A percentile compares a stretch with the other conserved stretches of the same genome.
Evolutionary conservation across 2,797 vertebrate genomes (phyloP).

Genomic region (Enteromius anoplus): DNA sequence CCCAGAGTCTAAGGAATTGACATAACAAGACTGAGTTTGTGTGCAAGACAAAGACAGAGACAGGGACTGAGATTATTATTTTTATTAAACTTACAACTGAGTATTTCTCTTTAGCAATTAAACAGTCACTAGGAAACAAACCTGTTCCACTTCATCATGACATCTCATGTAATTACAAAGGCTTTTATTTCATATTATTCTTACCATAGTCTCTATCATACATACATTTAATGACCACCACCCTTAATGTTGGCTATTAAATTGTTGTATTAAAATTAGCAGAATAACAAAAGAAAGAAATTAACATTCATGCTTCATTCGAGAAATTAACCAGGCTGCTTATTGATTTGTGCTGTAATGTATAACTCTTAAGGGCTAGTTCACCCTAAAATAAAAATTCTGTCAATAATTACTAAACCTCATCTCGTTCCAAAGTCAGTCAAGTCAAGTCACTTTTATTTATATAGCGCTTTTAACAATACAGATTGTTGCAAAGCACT

Average conservation of each 20-base stretch:
- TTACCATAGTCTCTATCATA: neutral
- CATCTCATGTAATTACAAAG: constrained; percentile 25
- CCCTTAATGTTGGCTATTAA: constrained; percentile 9
- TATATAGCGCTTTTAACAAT: too few relatives aligned
- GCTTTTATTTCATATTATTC: constrained; percentile 19
- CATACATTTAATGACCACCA: constrained; percentile 22
- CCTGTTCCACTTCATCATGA: constrained; percentile 22
- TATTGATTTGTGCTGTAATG: neutral
- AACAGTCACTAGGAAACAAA: constrained; percentile 26
- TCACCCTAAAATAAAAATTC: too few relatives aligned
- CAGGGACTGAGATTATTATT: neutral
- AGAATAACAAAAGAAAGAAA: neutral
- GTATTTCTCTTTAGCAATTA: neutral
- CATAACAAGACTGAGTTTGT: neutral
- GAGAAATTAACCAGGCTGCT: neutral
- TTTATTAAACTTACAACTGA: neutral
- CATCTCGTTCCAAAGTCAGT: too few relatives aligned
- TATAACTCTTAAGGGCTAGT: neutral
- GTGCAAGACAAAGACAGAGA: neutral
- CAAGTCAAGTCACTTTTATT: too few relatives aligned
- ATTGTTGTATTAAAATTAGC: constrained; percentile 9
- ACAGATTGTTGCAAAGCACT: too few relatives aligned
- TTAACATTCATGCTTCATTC: neutral
- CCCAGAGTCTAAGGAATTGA: neutral
- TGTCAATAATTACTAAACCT: too few relatives aligned